Conservation (phyloP, 2,888 invertebrate genomes). For the Dryocosmus kuriphilus region DNA sequence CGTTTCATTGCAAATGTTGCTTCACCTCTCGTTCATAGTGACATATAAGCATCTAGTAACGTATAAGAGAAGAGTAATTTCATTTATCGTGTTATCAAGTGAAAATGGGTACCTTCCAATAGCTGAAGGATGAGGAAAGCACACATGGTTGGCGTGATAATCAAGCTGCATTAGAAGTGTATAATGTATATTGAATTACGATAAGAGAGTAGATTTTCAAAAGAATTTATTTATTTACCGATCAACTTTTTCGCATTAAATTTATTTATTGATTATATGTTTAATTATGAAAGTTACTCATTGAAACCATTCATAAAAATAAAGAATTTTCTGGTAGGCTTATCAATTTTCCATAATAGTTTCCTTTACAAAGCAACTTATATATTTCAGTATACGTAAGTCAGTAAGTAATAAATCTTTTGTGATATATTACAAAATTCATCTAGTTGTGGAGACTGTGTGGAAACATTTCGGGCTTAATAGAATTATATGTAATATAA, state of each 20-base stretch:
- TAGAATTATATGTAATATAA: not conserved
- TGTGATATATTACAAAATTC: not conserved
- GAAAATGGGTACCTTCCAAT: conserved; percentile 36
- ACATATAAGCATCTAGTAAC: conserved; percentile 46
- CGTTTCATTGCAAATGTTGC: conserved; percentile 7
- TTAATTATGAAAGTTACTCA: not conserved
- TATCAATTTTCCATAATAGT: not conserved
- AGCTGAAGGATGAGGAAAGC: not conserved
- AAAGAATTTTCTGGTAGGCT: not conserved
- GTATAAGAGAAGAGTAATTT: conserved; percentile 42
- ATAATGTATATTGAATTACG: not conserved
- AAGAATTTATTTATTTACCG: not conserved
- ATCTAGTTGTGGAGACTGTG: not conserved
- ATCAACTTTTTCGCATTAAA: not conserved
- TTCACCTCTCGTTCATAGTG: conserved; percentile 46
- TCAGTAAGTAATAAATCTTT: not conserved
- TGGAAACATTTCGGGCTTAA: conserved; percentile 3
- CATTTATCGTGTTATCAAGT: conserved; percentile 44
- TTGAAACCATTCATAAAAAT: not conserved
- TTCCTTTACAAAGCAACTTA: not conserved
- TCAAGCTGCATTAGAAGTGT: not conserved
- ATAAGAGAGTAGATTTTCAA: not conserved
- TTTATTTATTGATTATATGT: not conserved
- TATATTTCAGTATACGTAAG: not conserved
- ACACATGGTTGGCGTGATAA: not conserved